phyloP scores from a whole-genome alignment of 2,797 vertebrate genomes.

The Eulemur rubriventer region DNA sequence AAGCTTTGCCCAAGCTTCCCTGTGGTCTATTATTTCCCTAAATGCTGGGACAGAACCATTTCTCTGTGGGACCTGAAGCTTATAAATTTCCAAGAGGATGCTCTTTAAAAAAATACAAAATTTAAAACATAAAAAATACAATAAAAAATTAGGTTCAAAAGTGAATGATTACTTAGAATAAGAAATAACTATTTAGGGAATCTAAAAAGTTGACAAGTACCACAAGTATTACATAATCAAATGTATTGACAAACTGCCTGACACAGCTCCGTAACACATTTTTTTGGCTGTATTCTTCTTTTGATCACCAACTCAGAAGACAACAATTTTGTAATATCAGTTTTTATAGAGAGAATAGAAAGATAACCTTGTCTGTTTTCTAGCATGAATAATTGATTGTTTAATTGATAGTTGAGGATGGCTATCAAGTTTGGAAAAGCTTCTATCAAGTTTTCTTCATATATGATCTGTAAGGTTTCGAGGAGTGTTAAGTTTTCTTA shows the following conservation, averaged over 20 bases:
- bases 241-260: neutral
- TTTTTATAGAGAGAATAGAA: neutral
- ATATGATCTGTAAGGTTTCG: neutral
- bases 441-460: neutral
- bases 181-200: neutral
- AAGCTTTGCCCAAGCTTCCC: neutral
- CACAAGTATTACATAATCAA: neutral
- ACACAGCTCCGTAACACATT: neutral
- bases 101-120: neutral
- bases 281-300: neutral
- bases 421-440: neutral
- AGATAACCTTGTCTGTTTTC: neutral
- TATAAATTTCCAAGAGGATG: neutral
- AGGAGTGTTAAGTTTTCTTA: neutral
- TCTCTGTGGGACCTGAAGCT: neutral
- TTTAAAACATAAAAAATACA: neutral
- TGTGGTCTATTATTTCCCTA: no score
- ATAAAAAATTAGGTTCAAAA: neutral
- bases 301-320: neutral
- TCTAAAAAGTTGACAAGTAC: neutral
- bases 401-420: neutral
- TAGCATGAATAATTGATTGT: neutral
- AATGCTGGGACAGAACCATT: neutral
- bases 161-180: neutral
- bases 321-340: neutral